phyloP scores from a whole-genome alignment of 53 echinoderm and acorn worm species.

The Hippasteria phrygiana region DNA sequence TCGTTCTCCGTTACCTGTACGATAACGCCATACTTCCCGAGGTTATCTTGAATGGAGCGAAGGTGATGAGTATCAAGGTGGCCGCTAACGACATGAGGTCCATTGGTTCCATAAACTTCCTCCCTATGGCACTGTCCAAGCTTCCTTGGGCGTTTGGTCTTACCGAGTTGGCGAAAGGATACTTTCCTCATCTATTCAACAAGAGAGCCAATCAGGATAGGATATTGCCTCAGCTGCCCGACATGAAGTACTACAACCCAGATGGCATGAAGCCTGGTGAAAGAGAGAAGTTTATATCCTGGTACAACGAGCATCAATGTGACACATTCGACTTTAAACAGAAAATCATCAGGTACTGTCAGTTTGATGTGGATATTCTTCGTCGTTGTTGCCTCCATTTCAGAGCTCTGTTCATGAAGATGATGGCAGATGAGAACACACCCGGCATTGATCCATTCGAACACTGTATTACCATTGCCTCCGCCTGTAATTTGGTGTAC shows the following conservation, averaged over 20 bases:
- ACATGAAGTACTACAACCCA: slow-evolving; percentile 17
- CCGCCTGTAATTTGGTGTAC: slow-evolving; percentile 75
- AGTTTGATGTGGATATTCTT: no score
- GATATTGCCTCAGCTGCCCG: slow-evolving; percentile 25
- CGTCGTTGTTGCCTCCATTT: slow-evolving; percentile 39
- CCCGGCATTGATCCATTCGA: no score
- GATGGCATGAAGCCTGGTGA: slow-evolving; percentile 57
- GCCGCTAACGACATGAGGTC: slow-evolving; percentile 1
- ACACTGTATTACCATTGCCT: slow-evolving; percentile 72
- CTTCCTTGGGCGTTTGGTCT: slow-evolving; percentile 53
- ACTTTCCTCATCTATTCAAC: slow-evolving; percentile 68
- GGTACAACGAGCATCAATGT: slow-evolving; percentile 39
- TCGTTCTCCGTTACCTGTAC: slow-evolving; percentile 8
- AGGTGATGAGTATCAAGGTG: slow-evolving; percentile 33
- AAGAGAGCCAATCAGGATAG: slow-evolving; percentile 20
- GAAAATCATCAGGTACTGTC: slow-evolving; percentile 60
- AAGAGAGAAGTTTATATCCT: slow-evolving; percentile 28
- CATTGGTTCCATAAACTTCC: slow-evolving; percentile 38
- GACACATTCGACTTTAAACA: slow-evolving; percentile 37
- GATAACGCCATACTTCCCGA: slow-evolving; percentile 49
- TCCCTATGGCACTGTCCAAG: no score
- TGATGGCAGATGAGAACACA: slow-evolving; percentile 13
- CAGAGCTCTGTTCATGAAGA: slow-evolving; percentile 49
- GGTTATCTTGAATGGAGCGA: slow-evolving; percentile 3
- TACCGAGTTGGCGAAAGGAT: slow-evolving; percentile 44